phyloP scores from a whole-genome alignment of 2,797 vertebrate genomes.

The Arremon brunneinucha region DNA sequence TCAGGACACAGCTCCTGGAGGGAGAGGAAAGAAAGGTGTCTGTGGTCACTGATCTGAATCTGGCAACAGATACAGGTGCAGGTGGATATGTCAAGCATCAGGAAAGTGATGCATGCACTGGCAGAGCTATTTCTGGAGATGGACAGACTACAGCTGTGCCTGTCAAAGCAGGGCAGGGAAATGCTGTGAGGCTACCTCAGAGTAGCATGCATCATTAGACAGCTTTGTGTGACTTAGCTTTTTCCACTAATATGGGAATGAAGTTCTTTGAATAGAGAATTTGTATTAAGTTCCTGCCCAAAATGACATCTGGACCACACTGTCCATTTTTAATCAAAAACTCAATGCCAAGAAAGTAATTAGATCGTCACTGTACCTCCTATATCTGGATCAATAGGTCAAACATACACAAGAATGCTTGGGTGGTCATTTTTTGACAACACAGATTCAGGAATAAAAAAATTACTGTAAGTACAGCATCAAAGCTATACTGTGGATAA shows the following conservation, averaged over 20 bases:
- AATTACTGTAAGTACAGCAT: not conserved
- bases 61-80: not conserved
- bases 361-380: not conserved
- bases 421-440: not conserved
- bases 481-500: not conserved
- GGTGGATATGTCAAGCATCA: not conserved
- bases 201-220: not conserved
- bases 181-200: not conserved
- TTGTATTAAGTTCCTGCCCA: not conserved
- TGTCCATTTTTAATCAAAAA: not conserved
- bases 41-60: not conserved
- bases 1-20: not conserved
- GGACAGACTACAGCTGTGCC: not conserved
- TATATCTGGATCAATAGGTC: not conserved
- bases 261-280: not conserved
- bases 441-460: not conserved
- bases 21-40: not conserved
- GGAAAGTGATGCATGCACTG: not conserved
- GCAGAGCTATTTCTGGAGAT: slow-evolving; percentile 6
- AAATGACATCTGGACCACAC: not conserved
- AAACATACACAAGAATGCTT: not conserved
- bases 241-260: not conserved
- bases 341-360: not conserved
- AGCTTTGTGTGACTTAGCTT: not conserved
- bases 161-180: not conserved